Evolutionary conservation across 2,888 invertebrate genomes (phyloP).

Genomic region (Drosophila koepferae): DNA sequence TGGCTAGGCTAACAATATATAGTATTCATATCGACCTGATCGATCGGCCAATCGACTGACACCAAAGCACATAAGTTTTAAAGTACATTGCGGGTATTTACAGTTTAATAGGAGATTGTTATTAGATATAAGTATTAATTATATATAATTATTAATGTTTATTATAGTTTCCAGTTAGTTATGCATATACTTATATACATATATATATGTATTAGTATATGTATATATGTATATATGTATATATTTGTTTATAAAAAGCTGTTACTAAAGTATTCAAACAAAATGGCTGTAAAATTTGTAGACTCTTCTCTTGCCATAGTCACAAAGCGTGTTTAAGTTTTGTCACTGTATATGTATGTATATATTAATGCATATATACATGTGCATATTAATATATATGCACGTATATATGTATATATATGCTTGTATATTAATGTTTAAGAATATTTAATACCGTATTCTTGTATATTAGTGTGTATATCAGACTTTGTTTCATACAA

Average conservation of each 20-base stretch:
- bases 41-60: slow-evolving; percentile 18
- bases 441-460: slow-evolving; percentile 77
- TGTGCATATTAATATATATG: slow-evolving; percentile 33
- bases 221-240: neutral
- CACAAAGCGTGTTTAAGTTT: slow-evolving; percentile 68
- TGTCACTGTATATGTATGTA: slow-evolving; percentile 57
- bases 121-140: slow-evolving; percentile 38
- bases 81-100: slow-evolving; percentile 68
- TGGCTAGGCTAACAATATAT: slow-evolving; percentile 27
- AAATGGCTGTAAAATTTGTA: slow-evolving; percentile 68
- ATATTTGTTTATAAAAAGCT: slow-evolving; percentile 62
- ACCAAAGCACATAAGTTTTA: slow-evolving; percentile 66
- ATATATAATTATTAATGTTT: slow-evolving; percentile 25
- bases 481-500: slow-evolving; percentile 83
- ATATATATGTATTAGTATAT: neutral
- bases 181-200: slow-evolving; percentile 34
- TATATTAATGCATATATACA: slow-evolving; percentile 33
- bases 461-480: slow-evolving; percentile 82
- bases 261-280: slow-evolving; percentile 57
- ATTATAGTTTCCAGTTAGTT: slow-evolving; percentile 46
- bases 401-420: slow-evolving; percentile 26
- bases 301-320: slow-evolving; percentile 37
- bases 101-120: slow-evolving; percentile 62
- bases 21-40: slow-evolving; percentile 11
- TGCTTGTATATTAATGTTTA: slow-evolving; percentile 80